Base-by-base conservation (phyloP, 2,797 vertebrate genomes). In the Acipenser ruthenus region DNA sequence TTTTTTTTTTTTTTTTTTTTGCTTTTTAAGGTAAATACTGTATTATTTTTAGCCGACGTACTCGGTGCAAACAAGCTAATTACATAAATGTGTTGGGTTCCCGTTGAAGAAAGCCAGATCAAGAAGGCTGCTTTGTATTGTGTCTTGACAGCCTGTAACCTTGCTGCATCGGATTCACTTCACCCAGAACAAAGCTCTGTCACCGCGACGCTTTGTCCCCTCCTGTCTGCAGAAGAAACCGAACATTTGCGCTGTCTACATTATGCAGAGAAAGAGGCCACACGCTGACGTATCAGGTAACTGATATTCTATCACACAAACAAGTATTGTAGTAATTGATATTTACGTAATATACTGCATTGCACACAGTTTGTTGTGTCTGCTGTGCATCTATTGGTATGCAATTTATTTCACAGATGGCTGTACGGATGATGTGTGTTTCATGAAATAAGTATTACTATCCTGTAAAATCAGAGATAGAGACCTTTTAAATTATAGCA, bases 281-380 rank as follows among this genome's bases (percentile, higher is more conserved):
- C 10, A 65, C 67, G 63, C 50, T 69, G 67, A 60, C 63, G 60
- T 65, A 65, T 15, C 67, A 60, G 67, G 63, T 69, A 64, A 37
- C 37, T 37, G 0, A 37, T 37, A 37, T 58, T 60, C 48, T 37
- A 65, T 65, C 64, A 11, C 51, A 12, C 49, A 18, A 23, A 51
- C 52, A 3, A 65, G 37, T 4, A 37, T 37, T 37, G 18, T 53
- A 18, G 10, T n/a, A 55, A 11, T 37, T 65, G 11, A 52, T 56
- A 47, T 65, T 56, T 56, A 23, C 52, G 50, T 23, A 12, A 11
- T 11, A 58, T 55, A 12, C 10, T 47, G 13, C 50, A 65, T 23
- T 49, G 23, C 64, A 52, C 8, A n/a, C 50, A 37, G 13, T 48
- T 12, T 7, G 50, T 23, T 7, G 2, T 23, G 18, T 6, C 51